Evolutionary conservation across 2,797 vertebrate genomes (phyloP).

Genomic region (Naso thynnoides): DNA sequence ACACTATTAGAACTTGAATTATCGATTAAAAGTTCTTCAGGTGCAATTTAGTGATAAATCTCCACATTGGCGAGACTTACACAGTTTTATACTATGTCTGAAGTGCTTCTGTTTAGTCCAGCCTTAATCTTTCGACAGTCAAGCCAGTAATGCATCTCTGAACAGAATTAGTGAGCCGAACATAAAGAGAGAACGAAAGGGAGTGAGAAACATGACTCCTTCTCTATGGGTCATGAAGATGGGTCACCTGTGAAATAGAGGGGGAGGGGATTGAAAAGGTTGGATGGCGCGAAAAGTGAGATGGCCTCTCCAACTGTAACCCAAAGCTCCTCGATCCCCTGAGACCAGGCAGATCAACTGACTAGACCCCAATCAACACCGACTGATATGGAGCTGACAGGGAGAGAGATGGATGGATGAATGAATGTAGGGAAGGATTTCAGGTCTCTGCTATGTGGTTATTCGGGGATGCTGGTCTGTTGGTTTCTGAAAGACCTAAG

Average conservation of each 20-base stretch:
- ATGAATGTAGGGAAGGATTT: conserved; percentile 14
- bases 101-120: not conserved
- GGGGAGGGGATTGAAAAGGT: conserved; percentile 76
- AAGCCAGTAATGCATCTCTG: conserved; percentile 14
- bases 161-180: conserved; percentile 21
- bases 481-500: conserved; percentile 18
- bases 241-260: conserved; percentile 80
- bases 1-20: conserved; percentile 49
- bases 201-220: conserved; percentile 77
- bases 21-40: conserved; percentile 31
- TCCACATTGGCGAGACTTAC: not conserved
- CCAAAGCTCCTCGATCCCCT: conserved; percentile 75
- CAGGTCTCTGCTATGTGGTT: conserved; percentile 26
- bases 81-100: conserved; percentile 10
- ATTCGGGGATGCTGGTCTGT: conserved; percentile 13
- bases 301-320: conserved; percentile 83
- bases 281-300: conserved; percentile 84
- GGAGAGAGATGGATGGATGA: conserved; percentile 53
- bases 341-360: conserved; percentile 79
- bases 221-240: conserved; percentile 76
- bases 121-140: conserved; percentile 4
- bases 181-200: conserved; percentile 38
- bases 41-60: conserved; percentile 31
- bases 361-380: conserved; percentile 82
- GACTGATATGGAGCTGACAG: conserved; percentile 62